Evolutionary conservation across 1,140 invertebrate species (phyloP), one percentile per base, ranked within the genome.

Genomic region (Drosophila miranda): DNA sequence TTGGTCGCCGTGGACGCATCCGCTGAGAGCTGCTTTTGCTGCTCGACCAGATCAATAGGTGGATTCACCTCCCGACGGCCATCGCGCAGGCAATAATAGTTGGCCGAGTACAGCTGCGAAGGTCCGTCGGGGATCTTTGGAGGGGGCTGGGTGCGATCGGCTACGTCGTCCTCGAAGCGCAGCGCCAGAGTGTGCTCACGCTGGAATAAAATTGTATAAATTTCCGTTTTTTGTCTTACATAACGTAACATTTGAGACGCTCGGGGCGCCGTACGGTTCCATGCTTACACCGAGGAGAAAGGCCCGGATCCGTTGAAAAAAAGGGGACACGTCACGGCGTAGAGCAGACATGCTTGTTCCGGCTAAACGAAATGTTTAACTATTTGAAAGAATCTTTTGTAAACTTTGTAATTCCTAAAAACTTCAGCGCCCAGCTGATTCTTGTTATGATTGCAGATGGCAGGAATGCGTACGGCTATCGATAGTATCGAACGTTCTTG

Each of bases 81-180:
- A 93, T 98, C 97, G 78, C 96, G 93, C 1, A 91, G 91, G 75
- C 92, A 95, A 80, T 98, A 98, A 84, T 97, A 97, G 89, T 97
- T 97, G 61, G 93, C 92, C 44, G 94, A 93, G 46, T 95, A 87
- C 59, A 94, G 94, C 89, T 96, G 94, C 51, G 94, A 92, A 2
- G 94, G 93, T 38, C 96, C 97, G 53, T 94, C 94, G 13, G 96
- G 96, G 28, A 98, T 75, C 46, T 93, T 80, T 41, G 97, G 96
- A 19, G 92, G 94, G 4, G 95, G 95, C 82, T 96, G 96, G 41
- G 95, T 96, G 75, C 95, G 93, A 11, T 93, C 91, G 13, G 95
- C 90, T 30, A 95, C 4, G 9, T 92, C 84, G 43, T 95, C 92
- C 62, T 93, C 92, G 79, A 93, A 96, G 84, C 95, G 93, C 42